Conservation (phyloP, 2,797 vertebrate genomes). For the Poliocrania exsul region DNA sequence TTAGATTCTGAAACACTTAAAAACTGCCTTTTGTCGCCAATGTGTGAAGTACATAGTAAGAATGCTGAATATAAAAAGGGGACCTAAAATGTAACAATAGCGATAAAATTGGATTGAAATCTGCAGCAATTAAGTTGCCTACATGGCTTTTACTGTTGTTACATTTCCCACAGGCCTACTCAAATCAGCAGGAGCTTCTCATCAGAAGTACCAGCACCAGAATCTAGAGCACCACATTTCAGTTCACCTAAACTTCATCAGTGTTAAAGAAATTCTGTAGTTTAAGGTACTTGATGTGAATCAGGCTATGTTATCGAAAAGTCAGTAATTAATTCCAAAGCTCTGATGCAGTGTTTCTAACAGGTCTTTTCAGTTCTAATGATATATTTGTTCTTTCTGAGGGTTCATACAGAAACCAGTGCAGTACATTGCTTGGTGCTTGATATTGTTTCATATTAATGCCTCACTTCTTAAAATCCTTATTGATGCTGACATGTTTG, state of each 20-base stretch:
- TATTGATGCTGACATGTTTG: background rate
- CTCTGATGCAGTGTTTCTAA: background rate
- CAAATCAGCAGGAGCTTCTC: slow-evolving; percentile 30
- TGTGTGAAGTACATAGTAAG: background rate
- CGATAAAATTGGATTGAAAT: slow-evolving; percentile 18
- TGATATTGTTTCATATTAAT: background rate
- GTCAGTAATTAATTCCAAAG: slow-evolving; percentile 13
- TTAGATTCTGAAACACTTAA: background rate
- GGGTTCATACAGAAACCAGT: background rate
- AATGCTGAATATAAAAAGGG: background rate
- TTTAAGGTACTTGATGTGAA: background rate
- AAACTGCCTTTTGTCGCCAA: background rate
- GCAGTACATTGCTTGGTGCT: background rate
- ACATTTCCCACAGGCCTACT: background rate
- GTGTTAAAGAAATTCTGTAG: background rate
- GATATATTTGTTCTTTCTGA: background rate
- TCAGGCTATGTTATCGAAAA: background rate
- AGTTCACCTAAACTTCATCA: background rate
- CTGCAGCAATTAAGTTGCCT: slow-evolving; percentile 2
- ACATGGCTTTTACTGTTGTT: background rate
- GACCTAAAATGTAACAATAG: background rate
- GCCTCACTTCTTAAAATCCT: background rate
- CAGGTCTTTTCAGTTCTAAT: background rate
- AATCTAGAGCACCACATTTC: background rate
- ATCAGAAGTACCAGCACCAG: background rate